Base-by-base conservation (phyloP, 2,888 invertebrate species). In the Habrosyne pyritoides region DNA sequence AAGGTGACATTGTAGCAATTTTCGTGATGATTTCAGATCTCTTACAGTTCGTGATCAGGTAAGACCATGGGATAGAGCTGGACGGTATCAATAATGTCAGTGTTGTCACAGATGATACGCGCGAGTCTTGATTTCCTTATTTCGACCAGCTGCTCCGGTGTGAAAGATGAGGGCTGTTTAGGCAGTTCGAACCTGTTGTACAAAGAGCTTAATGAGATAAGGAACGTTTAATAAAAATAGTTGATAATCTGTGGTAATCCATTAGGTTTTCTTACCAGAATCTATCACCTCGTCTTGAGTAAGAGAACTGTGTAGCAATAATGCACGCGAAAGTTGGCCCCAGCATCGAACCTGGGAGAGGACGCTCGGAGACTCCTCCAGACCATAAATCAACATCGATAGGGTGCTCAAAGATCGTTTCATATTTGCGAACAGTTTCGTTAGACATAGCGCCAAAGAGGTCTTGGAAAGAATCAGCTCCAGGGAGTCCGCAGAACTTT, bases 311-410 rank as follows among this genome's bases (percentile, higher is more conserved):
- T 24, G 97, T 97, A 24, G 98, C 98, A 73, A 99, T 98, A 62
- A 99, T 94, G 80, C 98, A 99, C 53, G 98, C 97, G 79, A 98
- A 98, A 52, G 98, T 98, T 0, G 98, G 98, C 52, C 99, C 98
- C 60, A 99, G 93, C 96, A 98, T 96, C 55, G 98, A 97, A 48
- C 98, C 98, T 8, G 97, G 97, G 54, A 98, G 93, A 2, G 98
- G 97, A 61, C 96, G 93, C 81, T 99, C 99, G 0, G 98, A 97
- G 7, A 98, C 97, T 51, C 98, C 98, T 52, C 98, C 98, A 18
- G 98, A 97, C 97, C 98, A 99, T 54, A 98, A 93, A 92, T 99
- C 98, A 50, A 99, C 97, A 84, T 99, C 99, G 59, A 96, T 94
- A 1, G 98, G 98, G 84, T 97, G 96, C 94, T 97, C 96, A 77